phyloP scores from a whole-genome alignment of 1,140 invertebrate species.

The Yoshiicerus persimilis region DNA sequence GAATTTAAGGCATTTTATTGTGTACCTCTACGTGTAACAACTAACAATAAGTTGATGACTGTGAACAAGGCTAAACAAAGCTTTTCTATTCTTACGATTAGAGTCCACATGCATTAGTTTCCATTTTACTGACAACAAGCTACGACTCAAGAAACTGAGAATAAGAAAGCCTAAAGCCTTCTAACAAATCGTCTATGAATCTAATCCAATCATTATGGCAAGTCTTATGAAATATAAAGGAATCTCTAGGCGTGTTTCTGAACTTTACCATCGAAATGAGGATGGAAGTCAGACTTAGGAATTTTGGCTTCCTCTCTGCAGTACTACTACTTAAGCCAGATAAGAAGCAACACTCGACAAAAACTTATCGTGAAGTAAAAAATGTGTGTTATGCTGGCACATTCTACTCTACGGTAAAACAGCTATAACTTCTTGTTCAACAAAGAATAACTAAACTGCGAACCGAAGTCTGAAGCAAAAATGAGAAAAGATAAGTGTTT shows the following conservation, averaged over 20 bases:
- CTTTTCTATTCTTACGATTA: too few relatives aligned
- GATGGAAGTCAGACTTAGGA: background rate
- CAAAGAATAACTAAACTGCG: background rate
- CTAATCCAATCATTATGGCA: background rate
- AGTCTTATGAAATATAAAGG: background rate
- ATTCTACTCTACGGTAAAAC: background rate
- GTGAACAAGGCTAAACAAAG: too few relatives aligned
- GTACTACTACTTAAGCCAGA: background rate
- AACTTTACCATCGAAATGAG: background rate
- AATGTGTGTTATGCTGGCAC: too few relatives aligned
- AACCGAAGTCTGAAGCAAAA: background rate
- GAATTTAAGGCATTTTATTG: too few relatives aligned
- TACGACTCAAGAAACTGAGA: too few relatives aligned
- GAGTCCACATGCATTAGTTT: too few relatives aligned
- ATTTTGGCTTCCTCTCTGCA: background rate
- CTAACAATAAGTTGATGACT: too few relatives aligned
- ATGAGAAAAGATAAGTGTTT: background rate
- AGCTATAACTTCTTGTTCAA: background rate
- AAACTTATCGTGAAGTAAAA: background rate
- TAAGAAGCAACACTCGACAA: background rate
- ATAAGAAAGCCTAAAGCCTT: background rate
- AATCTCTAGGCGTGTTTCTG: background rate
- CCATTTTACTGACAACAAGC: too few relatives aligned
- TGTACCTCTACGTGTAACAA: too few relatives aligned
- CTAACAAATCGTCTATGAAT: background rate